Base-by-base conservation (phyloP, 1,140 invertebrate genomes). In the Ostrea denselamellosa region DNA sequence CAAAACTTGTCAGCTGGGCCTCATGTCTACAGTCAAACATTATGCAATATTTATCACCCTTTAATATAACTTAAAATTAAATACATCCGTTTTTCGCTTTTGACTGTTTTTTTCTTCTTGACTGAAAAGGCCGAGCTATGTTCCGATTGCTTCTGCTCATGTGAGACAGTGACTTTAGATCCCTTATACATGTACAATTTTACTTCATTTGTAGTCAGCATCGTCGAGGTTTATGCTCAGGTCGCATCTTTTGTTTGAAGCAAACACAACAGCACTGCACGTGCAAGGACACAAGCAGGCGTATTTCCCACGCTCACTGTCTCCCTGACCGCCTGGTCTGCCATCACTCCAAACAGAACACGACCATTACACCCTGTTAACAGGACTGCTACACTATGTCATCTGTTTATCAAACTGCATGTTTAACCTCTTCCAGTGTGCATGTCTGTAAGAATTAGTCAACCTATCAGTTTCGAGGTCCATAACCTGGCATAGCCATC, bases 271-370 rank as follows among this genome's bases (percentile, higher is more conserved):
- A 77, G 28, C 68, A 77, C 34, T 77, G 68, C 68, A 77, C 28
- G 68, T 77, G 68, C 68, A 71, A 77, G 28, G 68, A 77, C 68
- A 77, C 34, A 77, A 77, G 28, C 68, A 77, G 25, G 68, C 68
- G 68, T 25, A 19, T 77, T 77, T 77, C 68, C 25, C 68, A 77
- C 68, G 68, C 28, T 25, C 68, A 8, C 12, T 77, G 68, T 77
- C 68, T 12, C 68, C 25, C 68, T 77, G 68, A 77, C 68, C 28
- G 14, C n/a, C 7, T 28, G 28, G 28, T 77, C 68, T 28, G 25
- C 68, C 25, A 34, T 44, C 68, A 77, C 22, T 77, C 12, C 68
- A 14, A 28, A 77, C 68, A 34, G 10, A 14, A 77, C 9, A 25
- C 10, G 68, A 77, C 68, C 68, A 77, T 25, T 28, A 77, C 28